phyloP scores from a whole-genome alignment of 2,888 invertebrate genomes.

The Cephus rjabovi region DNA sequence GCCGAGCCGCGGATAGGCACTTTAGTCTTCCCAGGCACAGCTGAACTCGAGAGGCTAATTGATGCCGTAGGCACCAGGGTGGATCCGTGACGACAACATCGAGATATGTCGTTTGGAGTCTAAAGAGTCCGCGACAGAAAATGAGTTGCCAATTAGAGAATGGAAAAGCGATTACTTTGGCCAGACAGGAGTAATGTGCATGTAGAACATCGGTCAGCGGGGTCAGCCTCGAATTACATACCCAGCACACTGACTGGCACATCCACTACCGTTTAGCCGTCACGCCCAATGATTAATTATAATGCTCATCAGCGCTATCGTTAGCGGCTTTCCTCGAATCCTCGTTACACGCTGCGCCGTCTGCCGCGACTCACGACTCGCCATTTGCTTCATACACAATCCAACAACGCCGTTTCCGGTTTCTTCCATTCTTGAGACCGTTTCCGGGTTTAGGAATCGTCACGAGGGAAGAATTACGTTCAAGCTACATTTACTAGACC shows the following conservation, averaged over 20 bases:
- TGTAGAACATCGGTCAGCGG: background rate
- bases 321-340: background rate
- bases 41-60: background rate
- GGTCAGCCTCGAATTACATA: background rate
- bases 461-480: background rate
- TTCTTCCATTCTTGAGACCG: background rate
- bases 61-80: background rate
- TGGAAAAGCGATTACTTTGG: background rate
- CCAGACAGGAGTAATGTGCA: background rate
- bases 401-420: background rate
- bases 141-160: background rate
- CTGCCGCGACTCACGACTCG: background rate
- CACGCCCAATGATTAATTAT: slow-evolving; percentile 15
- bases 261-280: background rate
- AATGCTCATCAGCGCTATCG: slow-evolving; percentile 17
- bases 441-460: background rate
- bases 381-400: background rate
- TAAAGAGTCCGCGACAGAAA: background rate
- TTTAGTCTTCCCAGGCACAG: background rate
- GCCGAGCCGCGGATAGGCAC: background rate
- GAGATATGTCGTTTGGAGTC: background rate
- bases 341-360: background rate
- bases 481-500: background rate
- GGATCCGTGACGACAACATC: background rate
- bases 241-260: background rate